A percentile compares a stretch with the other conserved stretches of the same genome.
phyloP scores from a whole-genome alignment of 2,113 vertebrate species.

The Variabilichromis moorii region DNA sequence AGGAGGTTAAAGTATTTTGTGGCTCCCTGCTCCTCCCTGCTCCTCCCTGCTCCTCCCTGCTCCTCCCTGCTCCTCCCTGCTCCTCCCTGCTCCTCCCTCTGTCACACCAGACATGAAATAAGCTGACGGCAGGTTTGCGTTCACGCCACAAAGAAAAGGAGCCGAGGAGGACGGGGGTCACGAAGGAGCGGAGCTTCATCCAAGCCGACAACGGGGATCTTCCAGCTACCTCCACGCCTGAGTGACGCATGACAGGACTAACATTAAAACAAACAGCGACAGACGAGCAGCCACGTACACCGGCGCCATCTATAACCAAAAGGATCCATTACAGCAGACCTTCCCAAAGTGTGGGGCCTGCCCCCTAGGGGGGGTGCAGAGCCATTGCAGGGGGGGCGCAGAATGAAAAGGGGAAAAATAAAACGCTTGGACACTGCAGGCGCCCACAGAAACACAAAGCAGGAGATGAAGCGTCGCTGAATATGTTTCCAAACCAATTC shows the following conservation, averaged over 20 bases:
- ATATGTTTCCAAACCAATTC: not conserved
- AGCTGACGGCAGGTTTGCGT: not conserved
- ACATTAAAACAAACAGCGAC: not conserved
- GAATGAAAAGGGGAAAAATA: not conserved
- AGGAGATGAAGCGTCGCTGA: rapidly evolving
- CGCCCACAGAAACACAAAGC: rapidly evolving
- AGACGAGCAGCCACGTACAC: not conserved
- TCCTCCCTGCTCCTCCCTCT: not conserved
- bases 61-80: too few relatives aligned
- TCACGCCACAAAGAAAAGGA: not conserved
- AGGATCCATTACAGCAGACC: not conserved
- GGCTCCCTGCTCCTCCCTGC: not conserved
- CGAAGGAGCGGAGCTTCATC: not conserved
- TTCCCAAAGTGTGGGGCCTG: too few relatives aligned
- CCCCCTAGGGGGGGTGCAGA: rapidly evolving
- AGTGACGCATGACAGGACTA: not conserved
- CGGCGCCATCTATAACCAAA: not conserved
- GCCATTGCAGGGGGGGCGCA: rapidly evolving
- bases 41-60: too few relatives aligned
- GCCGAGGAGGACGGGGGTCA: not conserved
- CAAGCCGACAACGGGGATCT: not conserved
- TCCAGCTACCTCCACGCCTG: not conserved
- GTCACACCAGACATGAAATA: not conserved
- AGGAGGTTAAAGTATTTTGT: not conserved
- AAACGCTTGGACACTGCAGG: not conserved